A percentile compares a stretch with the other conserved stretches of the same genome.
Evolutionary conservation across 2,888 invertebrate genomes (phyloP).

Genomic region (Himalopsyche japonica): DNA sequence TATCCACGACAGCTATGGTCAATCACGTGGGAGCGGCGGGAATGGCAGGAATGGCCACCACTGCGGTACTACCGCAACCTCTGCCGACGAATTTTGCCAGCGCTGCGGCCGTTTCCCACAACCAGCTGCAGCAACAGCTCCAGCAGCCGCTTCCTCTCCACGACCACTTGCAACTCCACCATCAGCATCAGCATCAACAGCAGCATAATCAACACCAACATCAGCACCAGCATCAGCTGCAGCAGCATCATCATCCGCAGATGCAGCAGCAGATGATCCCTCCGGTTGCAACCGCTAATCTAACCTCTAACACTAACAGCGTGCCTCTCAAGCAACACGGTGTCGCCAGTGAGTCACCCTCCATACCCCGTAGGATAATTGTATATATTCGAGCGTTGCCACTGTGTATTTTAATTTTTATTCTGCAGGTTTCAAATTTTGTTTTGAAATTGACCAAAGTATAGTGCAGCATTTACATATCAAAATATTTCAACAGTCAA

Average conservation of each 20-base stretch:
- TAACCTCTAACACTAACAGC: background rate
- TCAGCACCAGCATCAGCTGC: background rate
- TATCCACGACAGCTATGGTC: background rate
- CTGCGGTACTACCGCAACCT: background rate
- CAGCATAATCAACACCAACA: background rate
- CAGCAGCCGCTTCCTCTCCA: background rate
- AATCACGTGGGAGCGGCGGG: background rate
- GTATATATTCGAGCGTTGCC: background rate
- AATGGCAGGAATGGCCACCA: background rate
- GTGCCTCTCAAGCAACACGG: background rate
- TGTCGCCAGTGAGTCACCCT: constrained; percentile 5
- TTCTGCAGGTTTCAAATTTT: background rate
- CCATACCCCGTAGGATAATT: background rate
- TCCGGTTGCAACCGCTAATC: background rate
- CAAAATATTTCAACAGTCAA: too few species aligned
- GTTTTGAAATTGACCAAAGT: background rate
- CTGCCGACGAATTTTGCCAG: background rate
- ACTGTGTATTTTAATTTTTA: background rate
- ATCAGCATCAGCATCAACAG: too few species aligned
- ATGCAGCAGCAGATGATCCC: background rate
- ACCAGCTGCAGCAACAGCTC: background rate
- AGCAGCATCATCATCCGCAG: background rate
- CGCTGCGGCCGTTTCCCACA: background rate
- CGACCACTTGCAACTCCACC: background rate
- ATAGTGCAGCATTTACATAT: too few species aligned